Evolutionary conservation across 1,140 invertebrate species (phyloP), one percentile per base, ranked within the genome.

Genomic region (Atopsyche davidsoni): DNA sequence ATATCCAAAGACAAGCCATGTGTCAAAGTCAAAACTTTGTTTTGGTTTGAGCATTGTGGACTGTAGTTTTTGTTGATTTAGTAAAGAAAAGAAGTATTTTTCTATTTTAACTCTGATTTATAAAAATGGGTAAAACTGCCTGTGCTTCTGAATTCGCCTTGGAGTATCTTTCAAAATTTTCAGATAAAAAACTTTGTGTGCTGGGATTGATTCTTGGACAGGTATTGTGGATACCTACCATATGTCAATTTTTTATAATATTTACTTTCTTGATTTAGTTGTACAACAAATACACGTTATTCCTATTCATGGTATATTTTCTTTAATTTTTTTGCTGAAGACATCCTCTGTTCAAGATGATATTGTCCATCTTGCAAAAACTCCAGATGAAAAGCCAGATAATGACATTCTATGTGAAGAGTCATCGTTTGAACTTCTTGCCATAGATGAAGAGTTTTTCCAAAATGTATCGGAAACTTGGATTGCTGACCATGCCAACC

Each of bases 301-400:
- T 7, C 6, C 6, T 28, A 7, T 7, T 28, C 24, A 28, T 28
- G n/a, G 6, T 7, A 28, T n/a, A 28, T 28, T 7, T 28, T 28
- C 24, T 28, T 32, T 36, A 11, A 25, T 46, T 53, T 57, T 47
- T 57, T 51, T 69, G 68, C 60, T 62, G 77, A 72, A 80, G 80
- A 59, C 63, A 28, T 76, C 76, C 25, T 63, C 64, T 31, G 72
- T 78, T 53, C 81, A 79, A 60, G 83, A 87, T 62, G 85, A 77
- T 72, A 77, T 86, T 2, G 76, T 87, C 38, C 84, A 86, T 60
- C 68, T 88, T 57, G 80, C 83, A 11, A 76, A 79, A 56, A 86
- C 85, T 14, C 81, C 85, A 14, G 77, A 79, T 32, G 78, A 80
- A 40, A 71, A 71, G 54, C 47, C 45, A 11, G 22, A 50, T 4